Evolutionary conservation across 2,888 invertebrate genomes (phyloP).

Genomic region (Cataglyphis livida): DNA sequence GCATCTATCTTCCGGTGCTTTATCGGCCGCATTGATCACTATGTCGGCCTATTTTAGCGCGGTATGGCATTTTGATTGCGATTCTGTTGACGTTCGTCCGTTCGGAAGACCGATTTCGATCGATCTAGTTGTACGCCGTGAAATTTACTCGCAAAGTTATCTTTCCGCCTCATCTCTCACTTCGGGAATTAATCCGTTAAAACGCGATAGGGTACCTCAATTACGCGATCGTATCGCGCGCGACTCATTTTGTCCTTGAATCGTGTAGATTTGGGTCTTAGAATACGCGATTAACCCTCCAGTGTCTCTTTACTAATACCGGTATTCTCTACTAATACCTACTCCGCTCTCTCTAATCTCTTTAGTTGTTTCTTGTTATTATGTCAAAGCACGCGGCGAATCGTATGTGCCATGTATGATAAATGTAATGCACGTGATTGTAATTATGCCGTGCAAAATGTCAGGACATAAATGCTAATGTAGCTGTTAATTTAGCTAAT

Average conservation of each 20-base stretch:
- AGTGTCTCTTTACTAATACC: background rate
- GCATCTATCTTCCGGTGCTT: slow-evolving; percentile 60
- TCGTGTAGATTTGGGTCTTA: slow-evolving; percentile 19
- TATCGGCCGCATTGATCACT: slow-evolving; percentile 49
- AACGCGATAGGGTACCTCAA: background rate
- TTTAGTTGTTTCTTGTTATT: slow-evolving; percentile 53
- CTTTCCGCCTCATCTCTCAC: background rate
- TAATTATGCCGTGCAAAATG: slow-evolving; percentile 39
- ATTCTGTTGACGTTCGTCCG: slow-evolving; percentile 26
- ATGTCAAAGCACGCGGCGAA: slow-evolving; percentile 48
- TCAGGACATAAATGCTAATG: slow-evolving; percentile 10
- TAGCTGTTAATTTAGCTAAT: slow-evolving; percentile 26
- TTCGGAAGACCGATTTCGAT: slow-evolving; percentile 23
- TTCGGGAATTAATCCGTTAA: slow-evolving; percentile 24
- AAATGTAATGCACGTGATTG: slow-evolving; percentile 45
- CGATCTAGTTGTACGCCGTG: background rate
- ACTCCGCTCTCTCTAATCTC: slow-evolving; percentile 37
- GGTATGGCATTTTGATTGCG: slow-evolving; percentile 54
- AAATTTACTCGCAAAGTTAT: slow-evolving; percentile 10
- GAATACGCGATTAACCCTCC: slow-evolving; percentile 23
- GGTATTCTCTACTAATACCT: slow-evolving; percentile 18
- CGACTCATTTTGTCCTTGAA: slow-evolving; percentile 18
- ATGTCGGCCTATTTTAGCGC: slow-evolving; percentile 37
- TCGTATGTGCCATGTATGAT: slow-evolving; percentile 26
- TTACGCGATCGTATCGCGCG: slow-evolving; percentile 22